Percentiles rank a stretch among this genome's conserved stretches.
Conservation (phyloP, 2,888 invertebrate genomes). For the Pristionchus japonicus region DNA sequence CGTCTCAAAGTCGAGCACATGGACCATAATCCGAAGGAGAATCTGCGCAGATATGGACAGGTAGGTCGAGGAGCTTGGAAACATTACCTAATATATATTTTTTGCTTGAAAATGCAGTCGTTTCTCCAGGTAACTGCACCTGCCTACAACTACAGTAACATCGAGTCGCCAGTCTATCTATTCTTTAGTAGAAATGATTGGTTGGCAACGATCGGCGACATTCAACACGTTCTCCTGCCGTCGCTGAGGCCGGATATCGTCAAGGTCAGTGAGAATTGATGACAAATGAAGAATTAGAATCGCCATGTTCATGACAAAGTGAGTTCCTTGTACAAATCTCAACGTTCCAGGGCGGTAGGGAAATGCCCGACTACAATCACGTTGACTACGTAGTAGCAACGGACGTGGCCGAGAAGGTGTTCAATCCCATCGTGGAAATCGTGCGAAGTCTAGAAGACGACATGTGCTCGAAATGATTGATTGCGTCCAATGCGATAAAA, state of each 20-base stretch:
- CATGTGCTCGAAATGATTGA: not conserved
- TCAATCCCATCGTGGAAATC: not conserved
- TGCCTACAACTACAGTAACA: not conserved
- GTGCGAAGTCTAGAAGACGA: not conserved
- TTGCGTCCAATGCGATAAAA: too few species aligned
- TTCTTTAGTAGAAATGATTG: not conserved
- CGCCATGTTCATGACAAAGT: too few species aligned
- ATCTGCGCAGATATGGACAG: not conserved
- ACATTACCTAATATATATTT: not conserved
- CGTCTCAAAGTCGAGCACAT: not conserved
- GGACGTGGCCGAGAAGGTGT: not conserved
- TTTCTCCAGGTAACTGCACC: not conserved
- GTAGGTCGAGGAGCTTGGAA: not conserved
- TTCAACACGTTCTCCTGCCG: not conserved
- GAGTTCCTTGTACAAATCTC: too few species aligned
- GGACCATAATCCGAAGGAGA: not conserved
- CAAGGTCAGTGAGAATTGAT: too few species aligned
- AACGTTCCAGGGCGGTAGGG: not conserved
- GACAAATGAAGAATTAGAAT: too few species aligned
- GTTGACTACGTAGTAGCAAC: not conserved
- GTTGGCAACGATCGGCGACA: not conserved
- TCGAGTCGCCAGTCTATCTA: not conserved
- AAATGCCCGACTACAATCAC: not conserved
- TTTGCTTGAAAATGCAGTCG: too few species aligned
- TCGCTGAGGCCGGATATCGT: not conserved